Conservation (phyloP, 2,113 vertebrate species). For the Stegostoma tigrinum region DNA sequence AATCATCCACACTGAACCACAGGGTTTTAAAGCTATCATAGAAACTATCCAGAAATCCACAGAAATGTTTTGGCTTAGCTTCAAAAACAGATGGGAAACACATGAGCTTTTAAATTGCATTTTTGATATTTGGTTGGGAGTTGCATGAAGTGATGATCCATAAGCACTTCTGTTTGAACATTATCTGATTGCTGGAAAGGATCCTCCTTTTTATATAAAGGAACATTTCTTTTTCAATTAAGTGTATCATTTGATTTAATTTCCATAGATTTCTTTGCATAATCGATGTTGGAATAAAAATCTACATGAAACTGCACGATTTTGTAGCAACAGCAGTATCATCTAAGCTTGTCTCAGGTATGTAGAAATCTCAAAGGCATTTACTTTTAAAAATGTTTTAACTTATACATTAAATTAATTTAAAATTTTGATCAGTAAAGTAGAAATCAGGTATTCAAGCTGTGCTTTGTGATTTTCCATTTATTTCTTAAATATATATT, state of each 20-base stretch:
- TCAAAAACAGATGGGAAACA: constrained; percentile 87
- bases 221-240: constrained; percentile 41
- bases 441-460: constrained; percentile 39
- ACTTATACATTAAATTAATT: background rate
- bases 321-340: background rate
- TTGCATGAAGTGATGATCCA: constrained; percentile 69
- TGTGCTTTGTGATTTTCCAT: background rate
- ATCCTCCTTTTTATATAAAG: constrained; percentile 49
- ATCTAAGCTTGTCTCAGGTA: background rate
- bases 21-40: constrained; percentile 57
- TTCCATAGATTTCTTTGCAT: constrained; percentile 40
- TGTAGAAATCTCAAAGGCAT: background rate
- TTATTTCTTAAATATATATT: constrained; percentile 11
- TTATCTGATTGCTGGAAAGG: constrained; percentile 61
- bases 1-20: constrained; percentile 45
- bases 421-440: constrained; percentile 42
- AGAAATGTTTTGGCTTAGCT: constrained; percentile 70
- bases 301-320: background rate
- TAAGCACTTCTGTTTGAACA: constrained; percentile 63
- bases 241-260: constrained; percentile 40
- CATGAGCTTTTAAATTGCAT: constrained; percentile 72
- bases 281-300: background rate
- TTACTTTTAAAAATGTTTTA: background rate
- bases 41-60: constrained; percentile 67
- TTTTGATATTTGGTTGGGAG: constrained; percentile 66